Conservation (phyloP, 2,888 invertebrate genomes). For the Napeogenes sylphis region DNA sequence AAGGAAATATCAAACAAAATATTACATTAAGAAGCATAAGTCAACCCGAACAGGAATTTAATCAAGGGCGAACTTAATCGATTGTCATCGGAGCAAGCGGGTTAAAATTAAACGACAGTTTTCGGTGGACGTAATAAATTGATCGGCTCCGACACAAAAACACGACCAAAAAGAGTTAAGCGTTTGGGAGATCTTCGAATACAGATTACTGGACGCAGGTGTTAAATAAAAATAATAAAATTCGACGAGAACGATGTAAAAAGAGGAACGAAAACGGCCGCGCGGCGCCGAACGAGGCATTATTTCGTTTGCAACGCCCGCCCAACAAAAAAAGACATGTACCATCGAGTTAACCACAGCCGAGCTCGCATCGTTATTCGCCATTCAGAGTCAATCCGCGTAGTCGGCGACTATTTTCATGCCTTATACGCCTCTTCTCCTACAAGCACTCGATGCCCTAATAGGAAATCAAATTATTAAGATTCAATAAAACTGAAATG, state of each 20-base stretch:
- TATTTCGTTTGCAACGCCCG: slow-evolving; percentile 67
- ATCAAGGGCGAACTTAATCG: slow-evolving; percentile 65
- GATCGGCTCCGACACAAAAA: slow-evolving; percentile 57
- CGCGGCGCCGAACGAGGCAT: slow-evolving; percentile 70
- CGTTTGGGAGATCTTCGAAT: slow-evolving; percentile 74
- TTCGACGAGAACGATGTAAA: slow-evolving; percentile 63
- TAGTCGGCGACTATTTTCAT: slow-evolving; percentile 50
- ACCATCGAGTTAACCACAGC: slow-evolving; percentile 53
- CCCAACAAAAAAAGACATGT: slow-evolving; percentile 59
- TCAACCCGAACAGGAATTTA: slow-evolving; percentile 37
- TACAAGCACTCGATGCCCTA: slow-evolving; percentile 35
- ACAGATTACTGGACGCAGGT: slow-evolving; percentile 76
- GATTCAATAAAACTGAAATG: slow-evolving; percentile 36
- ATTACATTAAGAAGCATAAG: slow-evolving; percentile 1
- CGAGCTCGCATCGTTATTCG: slow-evolving; percentile 48
- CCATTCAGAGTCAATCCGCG: slow-evolving; percentile 56
- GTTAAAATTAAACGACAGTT: slow-evolving; percentile 74
- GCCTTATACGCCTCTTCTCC: slow-evolving; percentile 48
- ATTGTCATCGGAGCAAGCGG: slow-evolving; percentile 61
- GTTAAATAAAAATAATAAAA: slow-evolving; percentile 78
- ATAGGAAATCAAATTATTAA: slow-evolving; percentile 44
- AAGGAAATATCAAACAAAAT: slow-evolving; percentile 10
- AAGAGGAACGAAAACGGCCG: slow-evolving; percentile 67
- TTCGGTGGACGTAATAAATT: slow-evolving; percentile 66
- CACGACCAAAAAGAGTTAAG: slow-evolving; percentile 74